Evolutionary conservation across 2,888 invertebrate genomes (phyloP).

Genomic region (Odontomyia ornata): DNA sequence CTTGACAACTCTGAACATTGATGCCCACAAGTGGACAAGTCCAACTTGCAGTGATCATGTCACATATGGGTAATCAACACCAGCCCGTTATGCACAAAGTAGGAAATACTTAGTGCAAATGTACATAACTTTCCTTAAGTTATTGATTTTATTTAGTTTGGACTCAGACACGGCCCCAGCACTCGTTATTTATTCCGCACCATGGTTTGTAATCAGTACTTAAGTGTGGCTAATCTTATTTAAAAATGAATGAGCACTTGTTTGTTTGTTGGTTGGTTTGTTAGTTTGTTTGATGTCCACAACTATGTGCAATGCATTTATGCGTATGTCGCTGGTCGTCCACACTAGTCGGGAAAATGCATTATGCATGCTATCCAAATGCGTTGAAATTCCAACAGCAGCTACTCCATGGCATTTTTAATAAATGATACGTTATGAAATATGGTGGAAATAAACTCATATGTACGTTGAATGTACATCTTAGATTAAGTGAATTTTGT

Average conservation of each 20-base stretch:
- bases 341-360: slow-evolving; percentile 11
- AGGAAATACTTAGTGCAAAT: slow-evolving; percentile 40
- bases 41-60: slow-evolving; percentile 27
- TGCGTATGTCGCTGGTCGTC: not conserved
- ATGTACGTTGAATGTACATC: slow-evolving; percentile 17
- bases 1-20: slow-evolving; percentile 12
- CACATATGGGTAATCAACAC: slow-evolving; percentile 44
- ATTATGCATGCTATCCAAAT: slow-evolving; percentile 14
- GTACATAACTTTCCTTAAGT: slow-evolving; percentile 32
- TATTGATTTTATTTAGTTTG: slow-evolving; percentile 17
- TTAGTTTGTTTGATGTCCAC: slow-evolving; percentile 13
- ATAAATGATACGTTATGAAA: slow-evolving; percentile 24
- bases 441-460: slow-evolving; percentile 13
- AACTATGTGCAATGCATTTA: not conserved
- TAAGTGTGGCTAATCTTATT: slow-evolving; percentile 36
- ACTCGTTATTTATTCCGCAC: slow-evolving; percentile 32
- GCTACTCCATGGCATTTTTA: not conserved
- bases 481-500: too few relatives aligned
- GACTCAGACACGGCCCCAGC: slow-evolving; percentile 3
- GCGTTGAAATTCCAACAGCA: slow-evolving; percentile 10
- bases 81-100: slow-evolving; percentile 38
- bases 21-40: slow-evolving; percentile 18
- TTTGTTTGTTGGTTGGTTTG: not conserved
- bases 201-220: slow-evolving; percentile 30
- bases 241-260: slow-evolving; percentile 20